Percentiles rank a stretch among this genome's conserved stretches.
Evolutionary conservation across 2,113 vertebrate genomes (phyloP).

Genomic region (Sus scrofa): DNA sequence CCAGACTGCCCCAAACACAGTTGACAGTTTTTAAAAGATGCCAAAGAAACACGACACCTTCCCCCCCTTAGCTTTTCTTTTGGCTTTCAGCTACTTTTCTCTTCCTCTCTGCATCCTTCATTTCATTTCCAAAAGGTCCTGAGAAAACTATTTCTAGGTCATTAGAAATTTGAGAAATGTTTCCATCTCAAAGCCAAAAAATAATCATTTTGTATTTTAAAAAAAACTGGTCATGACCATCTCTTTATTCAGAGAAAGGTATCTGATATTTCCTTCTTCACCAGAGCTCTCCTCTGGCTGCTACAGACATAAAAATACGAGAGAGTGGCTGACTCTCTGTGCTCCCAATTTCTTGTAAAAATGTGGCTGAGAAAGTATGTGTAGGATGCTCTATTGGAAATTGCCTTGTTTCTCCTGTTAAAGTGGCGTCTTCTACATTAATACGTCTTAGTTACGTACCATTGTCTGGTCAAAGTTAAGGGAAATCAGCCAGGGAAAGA

Average conservation of each 20-base stretch:
- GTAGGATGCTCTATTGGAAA: background rate
- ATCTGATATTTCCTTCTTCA: background rate
- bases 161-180: conserved; percentile 28
- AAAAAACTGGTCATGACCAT: background rate
- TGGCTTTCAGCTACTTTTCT: conserved; percentile 6
- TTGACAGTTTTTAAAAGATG: background rate
- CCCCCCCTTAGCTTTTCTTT: background rate
- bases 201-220: background rate
- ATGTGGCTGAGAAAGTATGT: background rate
- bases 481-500: background rate
- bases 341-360: background rate
- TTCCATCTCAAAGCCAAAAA: conserved; percentile 43
- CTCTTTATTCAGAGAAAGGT: background rate
- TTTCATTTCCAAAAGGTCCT: conserved; percentile 8
- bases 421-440: background rate
- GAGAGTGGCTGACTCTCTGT: background rate
- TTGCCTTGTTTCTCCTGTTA: background rate
- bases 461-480: background rate
- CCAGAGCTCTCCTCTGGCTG: background rate
- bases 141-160: conserved; percentile 26
- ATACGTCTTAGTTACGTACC: background rate
- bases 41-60: background rate
- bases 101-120: background rate
- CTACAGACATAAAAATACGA: background rate
- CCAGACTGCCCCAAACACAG: background rate